These are phyloP conservation scores for Tangara arthus DNA, from an alignment of 2,797 vertebrate species.

Conservation along the genomic window DNA sequence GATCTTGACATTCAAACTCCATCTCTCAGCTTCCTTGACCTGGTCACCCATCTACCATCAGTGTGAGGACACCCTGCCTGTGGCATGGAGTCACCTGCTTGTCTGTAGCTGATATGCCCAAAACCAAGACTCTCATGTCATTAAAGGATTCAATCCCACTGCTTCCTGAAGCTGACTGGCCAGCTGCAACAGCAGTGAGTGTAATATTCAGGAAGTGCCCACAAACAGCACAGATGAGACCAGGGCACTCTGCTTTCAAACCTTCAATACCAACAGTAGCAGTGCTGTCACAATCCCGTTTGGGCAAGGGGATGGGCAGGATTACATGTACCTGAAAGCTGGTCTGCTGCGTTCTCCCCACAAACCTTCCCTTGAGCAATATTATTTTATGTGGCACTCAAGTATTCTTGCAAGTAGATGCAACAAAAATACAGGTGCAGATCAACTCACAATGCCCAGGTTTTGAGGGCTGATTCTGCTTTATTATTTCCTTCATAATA, in stretches of 20 bases:
- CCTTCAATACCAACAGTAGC: not conserved
- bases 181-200: not conserved
- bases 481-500: not conserved
- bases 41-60: not conserved
- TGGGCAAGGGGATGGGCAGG: not conserved
- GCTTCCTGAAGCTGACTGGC: not conserved
- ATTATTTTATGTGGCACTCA: not conserved
- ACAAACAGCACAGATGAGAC: not conserved
- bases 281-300: rapidly evolving
- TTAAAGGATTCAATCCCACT: rapidly evolving
- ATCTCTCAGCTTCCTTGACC: not conserved
- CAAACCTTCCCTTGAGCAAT: not conserved
- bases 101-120: not conserved
- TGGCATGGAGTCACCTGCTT: not conserved
- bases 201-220: not conserved
- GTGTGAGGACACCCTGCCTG: not conserved
- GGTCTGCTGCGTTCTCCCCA: not conserved
- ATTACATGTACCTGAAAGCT: not conserved
- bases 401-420: not conserved
- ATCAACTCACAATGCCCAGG: not conserved
- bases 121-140: not conserved
- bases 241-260: not conserved
- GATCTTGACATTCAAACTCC: not conserved
- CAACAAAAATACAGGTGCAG: not conserved
- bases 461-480: not conserved